phyloP scores from a whole-genome alignment of 2,797 vertebrate genomes.

The Sebastiscus albofasciatus region DNA sequence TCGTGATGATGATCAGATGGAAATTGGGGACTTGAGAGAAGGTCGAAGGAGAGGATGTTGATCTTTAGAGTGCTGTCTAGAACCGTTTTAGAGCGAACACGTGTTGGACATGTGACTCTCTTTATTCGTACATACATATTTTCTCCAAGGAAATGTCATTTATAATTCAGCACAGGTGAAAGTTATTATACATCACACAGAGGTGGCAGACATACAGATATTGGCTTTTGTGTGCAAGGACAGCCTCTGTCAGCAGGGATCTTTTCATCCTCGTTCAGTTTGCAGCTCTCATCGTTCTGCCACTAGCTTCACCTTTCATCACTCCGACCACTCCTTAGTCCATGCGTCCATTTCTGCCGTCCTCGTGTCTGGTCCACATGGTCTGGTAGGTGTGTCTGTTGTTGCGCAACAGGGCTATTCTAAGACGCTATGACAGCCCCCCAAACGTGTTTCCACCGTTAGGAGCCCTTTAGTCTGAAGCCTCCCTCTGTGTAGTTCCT shows the following conservation, averaged over 20 bases:
- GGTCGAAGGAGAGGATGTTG: too few species aligned
- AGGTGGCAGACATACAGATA: background rate
- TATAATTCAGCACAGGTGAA: background rate
- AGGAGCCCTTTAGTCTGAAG: background rate
- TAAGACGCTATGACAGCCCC: constrained; percentile 47
- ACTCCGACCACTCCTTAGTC: constrained; percentile 3
- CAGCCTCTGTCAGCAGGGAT: background rate
- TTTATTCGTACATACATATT: background rate
- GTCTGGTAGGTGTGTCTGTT: constrained; percentile 28
- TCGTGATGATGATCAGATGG: background rate
- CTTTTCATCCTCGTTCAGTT: constrained; percentile 1
- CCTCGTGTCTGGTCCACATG: constrained; percentile 32
- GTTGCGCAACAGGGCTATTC: constrained; percentile 68
- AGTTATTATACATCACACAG: background rate
- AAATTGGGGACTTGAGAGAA: background rate
- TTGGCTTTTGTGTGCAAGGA: background rate
- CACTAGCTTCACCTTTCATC: background rate
- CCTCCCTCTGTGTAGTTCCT: constrained; percentile 31
- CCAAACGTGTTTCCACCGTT: constrained; percentile 36
- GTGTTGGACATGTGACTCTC: background rate
- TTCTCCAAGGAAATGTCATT: background rate
- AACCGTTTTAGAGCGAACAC: background rate
- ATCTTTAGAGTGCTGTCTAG: too few species aligned
- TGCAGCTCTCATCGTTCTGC: background rate
- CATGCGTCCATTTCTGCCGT: background rate